Evolutionary conservation across 92 coral and sea anemone species (phyloP), one percentile per base, ranked within the genome.

Genomic region (Diadumene lineata): DNA sequence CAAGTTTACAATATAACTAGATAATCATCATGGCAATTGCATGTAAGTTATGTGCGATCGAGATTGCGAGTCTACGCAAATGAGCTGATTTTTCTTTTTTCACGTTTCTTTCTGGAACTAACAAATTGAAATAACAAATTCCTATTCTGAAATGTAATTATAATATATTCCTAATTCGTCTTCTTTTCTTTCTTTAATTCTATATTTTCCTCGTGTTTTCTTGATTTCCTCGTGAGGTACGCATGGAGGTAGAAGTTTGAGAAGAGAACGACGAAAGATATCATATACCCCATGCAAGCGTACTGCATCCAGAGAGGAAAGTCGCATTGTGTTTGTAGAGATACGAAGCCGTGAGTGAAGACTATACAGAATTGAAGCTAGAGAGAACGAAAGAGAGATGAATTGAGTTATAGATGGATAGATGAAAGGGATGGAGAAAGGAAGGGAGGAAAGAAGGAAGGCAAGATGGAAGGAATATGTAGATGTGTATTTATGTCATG

Each of bases 271-370:
- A 92, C 74, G 76, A 92, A 89, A 16, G 98, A 89, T 21, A 84
- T 33, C 96, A 92, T 92, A 74, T 92, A 92, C 21, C 74, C 83
- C 31, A 92, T 75, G 51, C 87, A 79, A 16, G 86, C 82, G 17
- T 76, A 92, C 46, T 81, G 89, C 98, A 92, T 92, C 98, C 98
- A 92, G 23, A 84, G 77, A 4, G 98, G 96, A 67, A 83, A 93
- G 43, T 88, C 66, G 32, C 98, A 90, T 72, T 87, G 75, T 32
- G 68, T 66, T 43, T 77, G 71, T 31, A 87, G 83, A 22, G 93
- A 76, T 0, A 81, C 80, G 43, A 84, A 65, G 24, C 89, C 90
- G 46, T 90, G 98, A 11, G 66, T 56, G 53, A 93, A 62, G 34
- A 90, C 84, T 48, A 80, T 43, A 60, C 92, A 87, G 63, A 92